phyloP scores from a whole-genome alignment of 1,140 invertebrate species.

The Zeugodacus cucurbitae region DNA sequence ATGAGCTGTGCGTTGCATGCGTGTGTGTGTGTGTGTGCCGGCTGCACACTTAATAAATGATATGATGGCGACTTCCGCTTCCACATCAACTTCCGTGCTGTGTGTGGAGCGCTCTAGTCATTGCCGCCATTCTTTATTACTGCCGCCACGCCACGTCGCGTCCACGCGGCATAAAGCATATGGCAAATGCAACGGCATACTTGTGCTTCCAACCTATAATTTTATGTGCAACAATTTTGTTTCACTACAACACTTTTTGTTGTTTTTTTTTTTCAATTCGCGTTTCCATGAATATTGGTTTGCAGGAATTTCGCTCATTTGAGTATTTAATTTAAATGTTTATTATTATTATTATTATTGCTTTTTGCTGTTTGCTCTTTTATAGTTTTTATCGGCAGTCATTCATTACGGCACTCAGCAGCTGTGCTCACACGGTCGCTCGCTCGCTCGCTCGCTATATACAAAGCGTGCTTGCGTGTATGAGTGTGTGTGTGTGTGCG shows the following conservation, averaged over 20 bases:
- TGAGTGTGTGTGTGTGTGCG: not conserved
- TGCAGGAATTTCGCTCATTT: not conserved
- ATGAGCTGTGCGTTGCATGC: not conserved
- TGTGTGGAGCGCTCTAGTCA: not conserved
- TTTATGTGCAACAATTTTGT: not conserved
- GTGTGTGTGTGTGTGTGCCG: not conserved
- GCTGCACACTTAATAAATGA: constrained; percentile 23
- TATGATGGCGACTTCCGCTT: constrained; percentile 35
- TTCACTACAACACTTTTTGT: too few species aligned
- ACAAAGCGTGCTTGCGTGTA: not conserved
- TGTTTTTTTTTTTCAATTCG: not conserved
- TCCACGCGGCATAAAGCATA: not conserved
- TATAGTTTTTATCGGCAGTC: not conserved
- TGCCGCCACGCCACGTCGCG: not conserved
- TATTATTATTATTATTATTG: constrained; percentile 32
- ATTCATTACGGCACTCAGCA: not conserved
- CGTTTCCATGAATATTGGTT: not conserved
- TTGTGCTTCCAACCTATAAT: not conserved
- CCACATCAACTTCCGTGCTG: not conserved
- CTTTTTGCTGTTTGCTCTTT: not conserved
- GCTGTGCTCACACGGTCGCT: too few species aligned
- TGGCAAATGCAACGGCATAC: not conserved
- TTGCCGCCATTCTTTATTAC: not conserved
- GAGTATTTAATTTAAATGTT: constrained; percentile 28
- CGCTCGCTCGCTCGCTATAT: too few species aligned